Percentiles rank a stretch among this genome's conserved stretches.
Evolutionary conservation across 2,113 vertebrate genomes (phyloP).

Genomic region (Poeciliopsis prolifica): DNA sequence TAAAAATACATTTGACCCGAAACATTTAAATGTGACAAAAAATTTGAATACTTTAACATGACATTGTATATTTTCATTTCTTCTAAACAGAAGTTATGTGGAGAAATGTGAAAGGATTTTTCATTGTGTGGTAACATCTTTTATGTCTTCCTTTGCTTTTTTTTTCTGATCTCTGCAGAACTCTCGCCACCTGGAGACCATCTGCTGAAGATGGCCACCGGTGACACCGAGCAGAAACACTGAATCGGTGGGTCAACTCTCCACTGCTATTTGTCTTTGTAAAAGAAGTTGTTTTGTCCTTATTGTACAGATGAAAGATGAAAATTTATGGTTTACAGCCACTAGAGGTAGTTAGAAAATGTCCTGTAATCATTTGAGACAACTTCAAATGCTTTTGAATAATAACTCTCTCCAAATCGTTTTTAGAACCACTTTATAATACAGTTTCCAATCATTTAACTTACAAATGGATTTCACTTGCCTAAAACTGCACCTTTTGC

Average conservation of each 20-base stretch:
- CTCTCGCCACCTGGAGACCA: slow-evolving; percentile 83
- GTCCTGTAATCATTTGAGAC: not conserved
- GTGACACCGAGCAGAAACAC: slow-evolving; percentile 50
- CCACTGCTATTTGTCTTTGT: not conserved
- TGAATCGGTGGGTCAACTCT: slow-evolving; percentile 53
- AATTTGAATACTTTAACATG: not conserved
- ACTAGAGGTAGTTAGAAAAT: not conserved
- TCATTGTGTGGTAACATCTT: not conserved
- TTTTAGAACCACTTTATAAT: no score
- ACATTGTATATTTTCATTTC: not conserved
- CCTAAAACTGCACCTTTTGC: no score
- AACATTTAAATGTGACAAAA: not conserved
- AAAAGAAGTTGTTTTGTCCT: not conserved
- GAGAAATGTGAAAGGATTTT: not conserved
- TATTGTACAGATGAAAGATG: not conserved
- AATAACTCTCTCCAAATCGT: no score
- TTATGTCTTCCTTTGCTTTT: not conserved
- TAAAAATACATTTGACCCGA: not conserved
- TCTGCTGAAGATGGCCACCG: slow-evolving; percentile 72
- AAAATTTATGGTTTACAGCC: not conserved
- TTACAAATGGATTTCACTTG: no score
- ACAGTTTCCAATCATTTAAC: no score
- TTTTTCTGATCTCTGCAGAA: slow-evolving; percentile 63
- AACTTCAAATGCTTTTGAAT: not conserved
- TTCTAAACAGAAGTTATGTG: not conserved